Base-by-base conservation (phyloP, 2,113 vertebrate genomes). In the Myxocyprinus asiaticus region DNA sequence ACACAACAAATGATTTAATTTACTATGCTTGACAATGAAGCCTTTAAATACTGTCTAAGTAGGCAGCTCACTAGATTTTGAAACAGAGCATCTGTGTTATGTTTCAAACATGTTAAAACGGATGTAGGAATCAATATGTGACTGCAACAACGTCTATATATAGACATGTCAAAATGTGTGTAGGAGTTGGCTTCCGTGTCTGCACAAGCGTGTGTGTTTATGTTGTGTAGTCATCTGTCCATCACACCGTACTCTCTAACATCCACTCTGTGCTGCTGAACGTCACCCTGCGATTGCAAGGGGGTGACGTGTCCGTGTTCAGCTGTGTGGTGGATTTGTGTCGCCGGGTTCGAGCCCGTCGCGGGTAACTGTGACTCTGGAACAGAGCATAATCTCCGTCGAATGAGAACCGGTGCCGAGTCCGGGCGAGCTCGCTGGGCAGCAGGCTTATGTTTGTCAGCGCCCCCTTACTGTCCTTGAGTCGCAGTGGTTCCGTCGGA, bases 251-350 rank as follows among this genome's bases (percentile, higher is more conserved):
- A 92, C 96, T 98, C 88, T 98, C 96, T 48, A 98, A 91, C 96
- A 98, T 97, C 96, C 96, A 98, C 85, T 98, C 96, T 12, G 96
- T 97, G 93, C 96, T 97, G 93, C 95, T 96, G 77, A 96, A 97
- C 4, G 93, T 95, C 76, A 96, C 94, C 88, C 94, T 91, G 81
- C 93, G 91, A 88, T 87, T 93, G 81, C 92, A 86, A 43, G 95
- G 92, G 3, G 91, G 93, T 12, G 92, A 92, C 4, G 93, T 90
- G 76, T 95, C 93, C 80, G 84, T 87, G 89, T 96, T 91, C 88
- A 97, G 93, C 90, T 96, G 95, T 42, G 94, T 95, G 85, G 94
- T 95, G 88, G 96, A 96, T 84, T 94, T 94, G 91, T 96, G 95
- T 86, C 94, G 90, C 88, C 95, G 96, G 86, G 96, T 96, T 92